Conservation (phyloP, 2,888 invertebrate genomes). For the Watsonalla binaria region DNA sequence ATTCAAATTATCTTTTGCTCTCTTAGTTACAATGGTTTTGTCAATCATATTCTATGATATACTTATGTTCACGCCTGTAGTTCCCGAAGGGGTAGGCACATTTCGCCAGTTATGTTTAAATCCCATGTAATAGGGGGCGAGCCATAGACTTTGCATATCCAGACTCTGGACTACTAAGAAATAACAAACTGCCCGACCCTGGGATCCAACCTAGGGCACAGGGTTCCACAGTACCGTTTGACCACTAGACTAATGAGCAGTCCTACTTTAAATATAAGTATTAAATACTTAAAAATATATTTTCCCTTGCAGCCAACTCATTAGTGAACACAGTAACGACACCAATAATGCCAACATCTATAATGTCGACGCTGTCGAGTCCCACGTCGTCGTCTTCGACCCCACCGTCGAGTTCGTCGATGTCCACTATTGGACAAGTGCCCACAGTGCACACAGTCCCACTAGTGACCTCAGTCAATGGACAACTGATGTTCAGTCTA, state of each 20-base stretch:
- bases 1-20: background rate
- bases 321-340: slow-evolving; percentile 44
- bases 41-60: background rate
- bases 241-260: too few relatives aligned
- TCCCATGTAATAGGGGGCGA: background rate
- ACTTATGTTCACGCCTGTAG: too few relatives aligned
- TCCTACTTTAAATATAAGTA: background rate
- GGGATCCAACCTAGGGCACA: too few relatives aligned
- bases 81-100: too few relatives aligned
- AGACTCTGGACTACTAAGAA: too few relatives aligned
- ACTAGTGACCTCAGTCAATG: slow-evolving; percentile 64
- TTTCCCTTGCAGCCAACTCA: slow-evolving; percentile 33
- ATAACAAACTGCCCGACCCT: too few relatives aligned
- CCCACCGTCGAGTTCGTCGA: slow-evolving; percentile 4
- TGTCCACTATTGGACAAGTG: background rate
- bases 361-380: slow-evolving; percentile 11
- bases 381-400: slow-evolving; percentile 13
- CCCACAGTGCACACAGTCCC: slow-evolving; percentile 62
- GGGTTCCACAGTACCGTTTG: too few relatives aligned
- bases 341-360: slow-evolving; percentile 24
- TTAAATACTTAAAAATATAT: too few relatives aligned
- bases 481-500: slow-evolving; percentile 70
- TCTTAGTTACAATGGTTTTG: background rate
- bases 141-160: background rate
- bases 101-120: too few relatives aligned